These are phyloP conservation scores for Odobenus rosmarus DNA, from an alignment of 2,113 vertebrate species.

Conservation along the genomic window DNA sequence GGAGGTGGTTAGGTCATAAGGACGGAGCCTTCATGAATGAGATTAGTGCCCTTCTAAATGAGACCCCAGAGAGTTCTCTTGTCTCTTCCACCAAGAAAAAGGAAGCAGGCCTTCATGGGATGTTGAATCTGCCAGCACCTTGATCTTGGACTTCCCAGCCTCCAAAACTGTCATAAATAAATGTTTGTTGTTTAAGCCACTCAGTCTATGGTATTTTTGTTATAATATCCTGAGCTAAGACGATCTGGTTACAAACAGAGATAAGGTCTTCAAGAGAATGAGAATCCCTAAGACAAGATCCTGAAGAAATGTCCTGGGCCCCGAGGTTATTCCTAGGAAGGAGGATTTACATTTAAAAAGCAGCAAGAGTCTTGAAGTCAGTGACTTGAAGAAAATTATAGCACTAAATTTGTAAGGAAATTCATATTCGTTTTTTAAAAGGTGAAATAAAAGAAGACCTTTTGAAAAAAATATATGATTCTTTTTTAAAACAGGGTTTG, in stretches of 20 bases:
- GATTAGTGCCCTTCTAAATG: background rate
- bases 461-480: background rate
- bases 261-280: background rate
- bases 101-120: background rate
- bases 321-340: background rate
- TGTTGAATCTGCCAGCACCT: background rate
- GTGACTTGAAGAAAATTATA: conserved; percentile 40
- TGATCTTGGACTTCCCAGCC: background rate
- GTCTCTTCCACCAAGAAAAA: background rate
- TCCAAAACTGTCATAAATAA: background rate
- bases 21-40: background rate
- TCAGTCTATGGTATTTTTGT: background rate
- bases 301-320: background rate
- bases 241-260: background rate
- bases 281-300: background rate
- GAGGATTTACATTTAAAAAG: conserved; percentile 16
- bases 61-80: background rate
- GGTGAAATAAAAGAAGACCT: conserved; percentile 47
- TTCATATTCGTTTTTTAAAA: conserved; percentile 45
- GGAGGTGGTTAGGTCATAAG: background rate
- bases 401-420: background rate
- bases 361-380: background rate
- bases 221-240: background rate
- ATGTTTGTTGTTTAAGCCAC: background rate
- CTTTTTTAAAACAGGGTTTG: conserved; percentile 35